Percentiles rank a stretch among this genome's conserved stretches.
Evolutionary conservation across 2,113 vertebrate genomes (phyloP).

Genomic region (Himantopus leucocephalus): DNA sequence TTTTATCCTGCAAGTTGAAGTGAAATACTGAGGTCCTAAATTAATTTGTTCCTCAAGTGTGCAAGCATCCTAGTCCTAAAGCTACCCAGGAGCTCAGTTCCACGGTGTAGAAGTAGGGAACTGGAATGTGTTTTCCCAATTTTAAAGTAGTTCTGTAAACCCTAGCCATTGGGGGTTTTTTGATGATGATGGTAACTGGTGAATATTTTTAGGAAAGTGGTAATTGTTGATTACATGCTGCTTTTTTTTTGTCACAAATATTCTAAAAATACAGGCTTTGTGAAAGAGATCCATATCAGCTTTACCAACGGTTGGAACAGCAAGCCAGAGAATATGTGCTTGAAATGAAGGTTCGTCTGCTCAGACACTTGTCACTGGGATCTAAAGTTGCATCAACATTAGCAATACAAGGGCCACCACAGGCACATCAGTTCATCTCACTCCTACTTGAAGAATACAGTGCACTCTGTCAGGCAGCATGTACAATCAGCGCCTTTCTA

Average conservation of each 20-base stretch:
- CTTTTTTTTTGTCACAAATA: not conserved
- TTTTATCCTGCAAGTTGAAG: not conserved
- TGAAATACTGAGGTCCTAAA: not conserved
- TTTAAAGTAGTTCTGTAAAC: not conserved
- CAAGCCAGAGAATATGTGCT: conserved; percentile 94
- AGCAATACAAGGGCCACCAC: conserved; percentile 84
- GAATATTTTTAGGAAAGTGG: not conserved
- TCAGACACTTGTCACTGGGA: conserved; percentile 87
- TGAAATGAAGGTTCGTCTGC: conserved; percentile 94
- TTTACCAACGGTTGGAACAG: conserved; percentile 94
- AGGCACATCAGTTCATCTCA: conserved; percentile 94
- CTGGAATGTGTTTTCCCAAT: not conserved
- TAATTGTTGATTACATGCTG: not conserved
- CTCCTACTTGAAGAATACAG: conserved; percentile 93
- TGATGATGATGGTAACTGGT: not conserved
- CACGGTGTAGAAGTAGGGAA: not conserved
- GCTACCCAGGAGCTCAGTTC: not conserved
- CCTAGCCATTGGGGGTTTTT: not conserved
- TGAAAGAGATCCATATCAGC: conserved; percentile 95
- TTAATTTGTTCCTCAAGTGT: not conserved
- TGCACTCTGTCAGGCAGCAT: conserved; percentile 93
- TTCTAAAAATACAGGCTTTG: conserved; percentile 81
- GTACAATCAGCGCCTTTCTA: conserved; percentile 94
- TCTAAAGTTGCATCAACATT: conserved; percentile 77
- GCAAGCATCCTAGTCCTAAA: not conserved